phyloP scores from a whole-genome alignment of 2,113 vertebrate species.

The Bos taurus region DNA sequence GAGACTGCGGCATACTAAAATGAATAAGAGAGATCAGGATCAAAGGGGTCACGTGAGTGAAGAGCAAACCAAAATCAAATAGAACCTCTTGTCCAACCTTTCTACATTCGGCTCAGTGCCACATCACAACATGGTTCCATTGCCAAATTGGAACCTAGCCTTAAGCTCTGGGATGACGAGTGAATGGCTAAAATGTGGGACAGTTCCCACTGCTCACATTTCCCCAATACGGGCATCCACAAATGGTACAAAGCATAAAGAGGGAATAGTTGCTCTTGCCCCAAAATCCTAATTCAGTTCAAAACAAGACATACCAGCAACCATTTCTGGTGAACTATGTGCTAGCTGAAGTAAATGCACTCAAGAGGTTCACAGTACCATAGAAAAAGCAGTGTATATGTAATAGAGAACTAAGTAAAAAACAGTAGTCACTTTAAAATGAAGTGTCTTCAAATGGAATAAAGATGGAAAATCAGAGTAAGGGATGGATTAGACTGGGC shows the following conservation, averaged over 20 bases:
- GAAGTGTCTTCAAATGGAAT: not conserved
- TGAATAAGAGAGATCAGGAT: not conserved
- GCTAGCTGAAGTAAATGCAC: not conserved
- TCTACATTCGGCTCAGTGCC: not conserved
- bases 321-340: not conserved
- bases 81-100: not conserved
- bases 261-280: not conserved
- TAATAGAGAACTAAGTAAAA: not conserved
- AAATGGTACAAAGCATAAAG: not conserved
- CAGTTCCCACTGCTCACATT: not conserved
- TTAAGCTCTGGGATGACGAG: not conserved
- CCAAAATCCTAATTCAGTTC: not conserved
- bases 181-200: constrained; percentile 44
- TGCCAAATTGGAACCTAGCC: constrained; percentile 43
- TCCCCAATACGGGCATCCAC: not conserved
- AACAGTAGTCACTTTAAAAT: not conserved
- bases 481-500: no score
- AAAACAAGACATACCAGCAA: not conserved
- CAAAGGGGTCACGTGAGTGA: not conserved
- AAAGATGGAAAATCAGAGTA: not conserved
- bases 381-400: not conserved
- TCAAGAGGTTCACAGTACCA: not conserved
- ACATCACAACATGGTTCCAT: not conserved
- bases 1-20: not conserved
- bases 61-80: not conserved